Evolutionary conservation across 2,888 invertebrate genomes (phyloP), one percentile per base, ranked within the genome.

Genomic region (Ichneumoninae sp.): DNA sequence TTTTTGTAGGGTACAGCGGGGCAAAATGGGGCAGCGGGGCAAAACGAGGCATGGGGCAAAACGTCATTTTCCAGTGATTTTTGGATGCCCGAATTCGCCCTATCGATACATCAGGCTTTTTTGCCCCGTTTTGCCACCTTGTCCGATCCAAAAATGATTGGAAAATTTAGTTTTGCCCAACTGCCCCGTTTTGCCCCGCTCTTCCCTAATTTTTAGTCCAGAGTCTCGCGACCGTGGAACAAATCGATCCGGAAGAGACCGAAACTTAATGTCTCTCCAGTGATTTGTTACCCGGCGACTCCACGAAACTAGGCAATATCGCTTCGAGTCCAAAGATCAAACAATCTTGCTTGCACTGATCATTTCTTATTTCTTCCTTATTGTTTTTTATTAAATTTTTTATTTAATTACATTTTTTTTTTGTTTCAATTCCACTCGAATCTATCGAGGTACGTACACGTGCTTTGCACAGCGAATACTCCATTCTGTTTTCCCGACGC

Each of bases 401-500:
- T n/a, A 60, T 62, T 70, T 62, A 22, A 26, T 36, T 26, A 30
- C 52, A 47, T 47, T 22, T 57, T 22, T 22, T 52, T 57, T 22
- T 57, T 22, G 16, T 52, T 30, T 26, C 26, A 26, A 60, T 60
- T 30, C 60, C 10, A 30, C 26, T 10, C 57, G 57, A 33, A 40
- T 40, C 40, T 40, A 40, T 40, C 40, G 68, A 72, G 50, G 36
- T 68, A 78, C 71, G 54, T 8, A 22, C 71, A 6, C 16, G 62
- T 22, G 66, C 66, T 82, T 36, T 47, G 70, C 22, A 10, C 10
- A 47, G 36, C 22, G 54, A 75, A 79, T 75, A 71, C 70, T 76
- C 65, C 40, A 60, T 79, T 68, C 36, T 71, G 71, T 80, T 84
- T 84, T 79, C 76, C 62, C 44, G 60, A 76, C 44, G 71, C 33